phyloP scores from a whole-genome alignment of 2,797 vertebrate species.

The Leptodactylus fallax region DNA sequence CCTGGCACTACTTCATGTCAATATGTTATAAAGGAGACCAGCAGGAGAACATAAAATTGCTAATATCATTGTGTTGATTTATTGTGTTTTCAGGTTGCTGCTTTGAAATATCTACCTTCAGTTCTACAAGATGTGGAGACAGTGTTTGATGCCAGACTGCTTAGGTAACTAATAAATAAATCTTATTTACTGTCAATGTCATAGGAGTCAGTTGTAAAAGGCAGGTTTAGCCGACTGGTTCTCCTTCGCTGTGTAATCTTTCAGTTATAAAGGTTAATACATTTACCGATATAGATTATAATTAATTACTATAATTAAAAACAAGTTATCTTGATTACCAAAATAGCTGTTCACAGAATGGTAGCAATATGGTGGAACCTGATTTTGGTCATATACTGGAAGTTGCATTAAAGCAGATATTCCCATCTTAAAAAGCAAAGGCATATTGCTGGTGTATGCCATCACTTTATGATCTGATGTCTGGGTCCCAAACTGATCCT shows the following conservation, averaged over 20 bases:
- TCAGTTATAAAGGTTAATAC: not conserved
- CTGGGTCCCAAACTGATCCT: too few species aligned
- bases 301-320: not conserved
- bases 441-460: too few species aligned
- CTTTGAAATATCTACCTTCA: constrained; percentile 95
- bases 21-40: constrained; percentile 28
- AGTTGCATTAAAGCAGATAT: not conserved
- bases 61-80: constrained; percentile 52
- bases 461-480: too few species aligned
- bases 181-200: constrained; percentile 42
- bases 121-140: constrained; percentile 95
- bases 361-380: not conserved
- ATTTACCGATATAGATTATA: not conserved
- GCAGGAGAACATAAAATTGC: constrained; percentile 26
- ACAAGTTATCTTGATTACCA: not conserved
- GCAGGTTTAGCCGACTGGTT: not conserved
- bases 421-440: too few species aligned
- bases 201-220: constrained; percentile 22
- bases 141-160: constrained; percentile 91
- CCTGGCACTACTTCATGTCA: constrained; percentile 21
- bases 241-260: not conserved
- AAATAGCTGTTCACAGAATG: not conserved
- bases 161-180: constrained; percentile 82
- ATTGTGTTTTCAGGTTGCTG: constrained; percentile 84
- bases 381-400: not conserved